A percentile compares a stretch with the other conserved stretches of the same genome.
Conservation (phyloP, 2,797 vertebrate genomes). For the Benthosema pterotum region DNA sequence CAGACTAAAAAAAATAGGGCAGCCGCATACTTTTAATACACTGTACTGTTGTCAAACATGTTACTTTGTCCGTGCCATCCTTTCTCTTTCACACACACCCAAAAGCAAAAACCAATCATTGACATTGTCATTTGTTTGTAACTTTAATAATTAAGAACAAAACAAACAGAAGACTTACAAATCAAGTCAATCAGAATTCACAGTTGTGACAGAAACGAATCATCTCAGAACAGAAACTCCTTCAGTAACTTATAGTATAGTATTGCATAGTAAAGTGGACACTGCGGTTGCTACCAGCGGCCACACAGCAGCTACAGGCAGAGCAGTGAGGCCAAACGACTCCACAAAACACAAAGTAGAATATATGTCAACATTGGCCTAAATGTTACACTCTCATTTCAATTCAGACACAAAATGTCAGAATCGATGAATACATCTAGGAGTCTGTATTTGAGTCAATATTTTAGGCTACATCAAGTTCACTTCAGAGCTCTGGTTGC, state of each 20-base stretch:
- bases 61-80: too few species aligned
- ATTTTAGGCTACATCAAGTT: neutral
- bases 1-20: too few species aligned
- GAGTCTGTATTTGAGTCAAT: too few species aligned
- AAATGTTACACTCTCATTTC: too few species aligned
- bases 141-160: slow-evolving; percentile 36
- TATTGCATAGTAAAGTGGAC: slow-evolving; percentile 30
- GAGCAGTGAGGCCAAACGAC: neutral
- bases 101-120: slow-evolving; percentile 4
- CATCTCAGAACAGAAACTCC: too few species aligned
- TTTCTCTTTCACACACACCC: neutral
- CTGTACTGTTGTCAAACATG: too few species aligned
- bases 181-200: neutral
- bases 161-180: slow-evolving; percentile 1
- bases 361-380: too few species aligned
- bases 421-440: neutral
- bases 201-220: neutral
- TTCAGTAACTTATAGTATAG: too few species aligned
- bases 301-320: neutral
- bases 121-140: neutral
- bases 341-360: neutral
- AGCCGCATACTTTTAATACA: too few species aligned
- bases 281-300: neutral
- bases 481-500: neutral
- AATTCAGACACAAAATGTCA: too few species aligned